A percentile compares a stretch with the other conserved stretches of the same genome.
These are phyloP conservation scores for Glomeris maerens DNA, from an alignment of 1,140 invertebrate species.

Conservation along the genomic window DNA sequence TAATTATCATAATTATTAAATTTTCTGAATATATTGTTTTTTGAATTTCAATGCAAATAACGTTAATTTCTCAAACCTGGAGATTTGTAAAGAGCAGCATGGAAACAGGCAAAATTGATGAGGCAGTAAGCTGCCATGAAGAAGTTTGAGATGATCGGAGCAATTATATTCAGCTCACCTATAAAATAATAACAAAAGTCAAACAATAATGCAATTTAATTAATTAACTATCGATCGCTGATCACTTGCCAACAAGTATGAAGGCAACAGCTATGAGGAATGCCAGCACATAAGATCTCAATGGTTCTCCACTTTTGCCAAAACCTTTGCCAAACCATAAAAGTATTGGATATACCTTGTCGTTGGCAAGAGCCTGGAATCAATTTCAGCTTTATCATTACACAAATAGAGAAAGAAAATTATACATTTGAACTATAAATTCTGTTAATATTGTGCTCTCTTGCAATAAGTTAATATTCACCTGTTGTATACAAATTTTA, in stretches of 20 bases:
- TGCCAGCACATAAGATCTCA: slow-evolving; percentile 26
- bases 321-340: slow-evolving; percentile 30
- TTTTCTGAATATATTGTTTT: background rate
- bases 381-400: too few relatives aligned
- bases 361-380: slow-evolving; percentile 16
- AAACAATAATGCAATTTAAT: slow-evolving; percentile 7
- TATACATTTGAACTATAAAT: too few relatives aligned
- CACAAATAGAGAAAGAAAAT: too few relatives aligned
- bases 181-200: slow-evolving; percentile 12
- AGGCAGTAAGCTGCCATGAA: slow-evolving; percentile 93
- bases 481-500: too few relatives aligned
- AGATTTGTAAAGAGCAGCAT: slow-evolving; percentile 63
- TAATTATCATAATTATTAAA: slow-evolving; percentile 22
- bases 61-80: slow-evolving; percentile 36
- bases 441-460: background rate
- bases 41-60: background rate
- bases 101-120: slow-evolving; percentile 90
- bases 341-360: slow-evolving; percentile 32
- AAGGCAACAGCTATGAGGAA: slow-evolving; percentile 29
- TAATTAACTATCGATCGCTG: background rate
- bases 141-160: slow-evolving; percentile 94
- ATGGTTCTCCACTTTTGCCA: slow-evolving; percentile 28
- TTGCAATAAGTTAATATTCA: background rate
- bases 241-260: slow-evolving; percentile 28
- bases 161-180: slow-evolving; percentile 76